Percentiles rank a stretch among this genome's conserved stretches.
Evolutionary conservation across 2,113 vertebrate genomes (phyloP).

Genomic region (Strix aluco): DNA sequence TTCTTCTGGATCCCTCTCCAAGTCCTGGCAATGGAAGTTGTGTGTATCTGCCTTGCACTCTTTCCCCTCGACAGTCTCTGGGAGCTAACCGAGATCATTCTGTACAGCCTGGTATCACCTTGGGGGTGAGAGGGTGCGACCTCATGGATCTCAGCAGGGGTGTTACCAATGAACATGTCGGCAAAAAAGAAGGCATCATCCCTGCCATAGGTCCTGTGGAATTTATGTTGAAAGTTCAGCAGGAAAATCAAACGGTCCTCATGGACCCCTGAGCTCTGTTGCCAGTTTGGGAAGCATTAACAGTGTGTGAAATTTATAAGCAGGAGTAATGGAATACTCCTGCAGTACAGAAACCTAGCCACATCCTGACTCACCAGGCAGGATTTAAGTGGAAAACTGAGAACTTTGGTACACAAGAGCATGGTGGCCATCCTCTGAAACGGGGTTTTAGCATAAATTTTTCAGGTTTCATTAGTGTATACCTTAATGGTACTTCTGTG

Average conservation of each 20-base stretch:
- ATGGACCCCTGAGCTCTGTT: slow-evolving; percentile 10
- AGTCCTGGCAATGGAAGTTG: not conserved
- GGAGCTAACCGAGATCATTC: not conserved
- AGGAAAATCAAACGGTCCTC: slow-evolving; percentile 44
- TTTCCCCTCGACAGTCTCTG: not conserved
- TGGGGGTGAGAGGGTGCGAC: not conserved
- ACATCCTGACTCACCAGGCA: slow-evolving; percentile 40
- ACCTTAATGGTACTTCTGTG: slow-evolving; percentile 23
- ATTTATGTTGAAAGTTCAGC: slow-evolving; percentile 38
- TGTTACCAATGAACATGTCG: not conserved
- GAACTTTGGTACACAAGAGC: not conserved
- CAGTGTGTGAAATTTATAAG: slow-evolving; percentile 48
- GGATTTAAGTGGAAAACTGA: slow-evolving; percentile 35
- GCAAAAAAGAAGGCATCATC: not conserved
- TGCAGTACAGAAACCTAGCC: slow-evolving; percentile 28
- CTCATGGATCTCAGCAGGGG: not conserved
- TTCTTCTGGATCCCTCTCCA: not conserved
- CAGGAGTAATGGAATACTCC: slow-evolving; percentile 38
- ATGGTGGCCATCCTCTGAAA: not conserved
- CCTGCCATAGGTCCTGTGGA: not conserved
- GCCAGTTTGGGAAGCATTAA: slow-evolving; percentile 47
- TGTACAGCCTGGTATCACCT: not conserved
- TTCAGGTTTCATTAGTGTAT: not conserved
- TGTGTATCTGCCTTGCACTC: accelerated
- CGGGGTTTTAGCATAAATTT: not conserved